These are phyloP conservation scores for Stenodera caucasica DNA, from an alignment of 2,888 invertebrate species.

Conservation along the genomic window DNA sequence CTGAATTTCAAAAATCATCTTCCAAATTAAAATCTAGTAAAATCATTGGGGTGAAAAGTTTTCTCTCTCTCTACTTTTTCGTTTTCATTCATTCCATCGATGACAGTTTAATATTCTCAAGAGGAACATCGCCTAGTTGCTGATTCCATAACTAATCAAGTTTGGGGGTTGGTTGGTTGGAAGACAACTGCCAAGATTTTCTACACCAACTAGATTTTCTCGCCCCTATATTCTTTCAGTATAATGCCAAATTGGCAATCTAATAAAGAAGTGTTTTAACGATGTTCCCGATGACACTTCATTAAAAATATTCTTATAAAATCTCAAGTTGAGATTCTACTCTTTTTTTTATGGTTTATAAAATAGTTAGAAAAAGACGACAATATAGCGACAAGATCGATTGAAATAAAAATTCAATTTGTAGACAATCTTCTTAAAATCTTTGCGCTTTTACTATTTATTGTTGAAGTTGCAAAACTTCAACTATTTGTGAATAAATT, in stretches of 20 bases:
- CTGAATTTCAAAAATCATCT: constrained; percentile 29
- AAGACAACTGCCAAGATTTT: constrained; percentile 35
- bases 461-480: constrained; percentile 1
- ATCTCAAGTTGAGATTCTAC: constrained; percentile 18
- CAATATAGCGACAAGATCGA: neutral
- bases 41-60: constrained; percentile 28
- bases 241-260: constrained; percentile 51
- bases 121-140: constrained; percentile 40
- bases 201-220: constrained; percentile 35
- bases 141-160: constrained; percentile 50
- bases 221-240: constrained; percentile 34
- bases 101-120: constrained; percentile 47
- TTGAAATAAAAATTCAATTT: constrained; percentile 14
- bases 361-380: too few relatives aligned
- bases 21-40: constrained; percentile 45
- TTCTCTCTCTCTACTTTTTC: constrained; percentile 11
- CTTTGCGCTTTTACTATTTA: neutral
- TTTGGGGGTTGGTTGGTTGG: constrained; percentile 39
- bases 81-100: constrained; percentile 31
- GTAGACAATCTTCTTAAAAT: constrained; percentile 3
- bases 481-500: constrained; percentile 3
- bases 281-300: constrained; percentile 47
- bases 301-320: constrained; percentile 43
- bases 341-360: too few relatives aligned
- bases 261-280: constrained; percentile 50